These are phyloP conservation scores for Lasioglossum pauxillum DNA, from an alignment of 2,888 invertebrate species.

Conservation along the genomic window DNA sequence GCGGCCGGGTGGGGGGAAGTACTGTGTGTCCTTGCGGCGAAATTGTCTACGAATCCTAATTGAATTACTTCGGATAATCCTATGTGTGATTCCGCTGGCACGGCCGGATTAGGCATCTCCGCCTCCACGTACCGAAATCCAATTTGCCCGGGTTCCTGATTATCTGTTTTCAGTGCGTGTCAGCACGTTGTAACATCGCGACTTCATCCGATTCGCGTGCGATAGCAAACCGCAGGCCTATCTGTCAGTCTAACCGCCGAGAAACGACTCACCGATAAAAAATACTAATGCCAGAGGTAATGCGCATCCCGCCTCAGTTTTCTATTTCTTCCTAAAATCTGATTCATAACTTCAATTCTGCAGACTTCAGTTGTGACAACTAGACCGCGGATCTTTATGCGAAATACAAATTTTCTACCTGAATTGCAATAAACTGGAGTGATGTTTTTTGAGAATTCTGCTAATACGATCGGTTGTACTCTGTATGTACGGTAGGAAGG, in stretches of 20 bases:
- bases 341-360: background rate
- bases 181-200: constrained; percentile 6
- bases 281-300: background rate
- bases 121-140: constrained; percentile 51
- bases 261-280: background rate
- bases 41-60: constrained; percentile 58
- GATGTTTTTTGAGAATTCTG: too few species aligned
- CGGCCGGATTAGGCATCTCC: constrained; percentile 53
- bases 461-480: too few species aligned
- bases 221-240: background rate
- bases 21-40: constrained; percentile 50
- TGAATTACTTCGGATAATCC: constrained; percentile 67
- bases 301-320: background rate
- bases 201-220: background rate
- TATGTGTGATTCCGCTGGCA: constrained; percentile 48
- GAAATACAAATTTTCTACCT: too few species aligned
- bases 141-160: constrained; percentile 51
- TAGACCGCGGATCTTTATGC: too few species aligned
- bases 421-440: too few species aligned
- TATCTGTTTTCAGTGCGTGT: constrained; percentile 42
- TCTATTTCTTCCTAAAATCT: background rate
- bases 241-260: background rate
- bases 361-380: background rate
- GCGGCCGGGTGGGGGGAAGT: background rate
- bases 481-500: too few species aligned